Evolutionary conservation across 1,140 invertebrate species (phyloP), one percentile per base, ranked within the genome.

Genomic region (Drosophila yakuba): DNA sequence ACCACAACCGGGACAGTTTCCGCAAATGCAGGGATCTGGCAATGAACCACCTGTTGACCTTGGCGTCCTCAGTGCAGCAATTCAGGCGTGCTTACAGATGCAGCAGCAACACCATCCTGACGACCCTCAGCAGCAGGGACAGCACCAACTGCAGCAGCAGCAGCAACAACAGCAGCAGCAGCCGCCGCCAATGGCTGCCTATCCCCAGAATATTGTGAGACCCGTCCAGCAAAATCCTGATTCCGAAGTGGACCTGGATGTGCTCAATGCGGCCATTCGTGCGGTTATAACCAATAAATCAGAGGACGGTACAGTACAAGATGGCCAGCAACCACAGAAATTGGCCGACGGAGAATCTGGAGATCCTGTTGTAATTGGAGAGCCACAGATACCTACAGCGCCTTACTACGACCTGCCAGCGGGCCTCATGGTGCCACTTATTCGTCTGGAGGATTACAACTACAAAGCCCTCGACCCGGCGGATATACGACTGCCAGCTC

Each of bases 351-450:
- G 55, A 10, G 59, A 60, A 36, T 17, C 66, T 12, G 14, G n/a
- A 15, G 67, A n/a, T 17, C 23, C 67, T 7, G 43, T 51, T 10
- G 38, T 47, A 7, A 41, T 50, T 8, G 50, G 96, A 97, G 80
- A 97, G 77, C 96, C 97, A 74, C 93, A 97, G 54, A 95, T 98
- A 93, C 98, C 98, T 12, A 96, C 96, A 57, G 96, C 98, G 73
- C 98, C 98, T 51, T 99, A 99, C 92, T 99, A 97, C 92, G 98
- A 99, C 91, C 93, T 99, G 56, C 98, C 98, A 14, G 98, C 98
- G 72, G 98, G 98, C 55, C 93, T 99, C 1, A 99, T 99, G 96
- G 97, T 92, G 36, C 97, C 98, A 11, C 93, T 99, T 8, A 97
- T 99, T 59, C 93, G 97, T 94, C 92, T 98, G 58, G 98, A 99